These are phyloP conservation scores for Mythimna ferrago DNA, from an alignment of 2,888 invertebrate species.

Conservation along the genomic window DNA sequence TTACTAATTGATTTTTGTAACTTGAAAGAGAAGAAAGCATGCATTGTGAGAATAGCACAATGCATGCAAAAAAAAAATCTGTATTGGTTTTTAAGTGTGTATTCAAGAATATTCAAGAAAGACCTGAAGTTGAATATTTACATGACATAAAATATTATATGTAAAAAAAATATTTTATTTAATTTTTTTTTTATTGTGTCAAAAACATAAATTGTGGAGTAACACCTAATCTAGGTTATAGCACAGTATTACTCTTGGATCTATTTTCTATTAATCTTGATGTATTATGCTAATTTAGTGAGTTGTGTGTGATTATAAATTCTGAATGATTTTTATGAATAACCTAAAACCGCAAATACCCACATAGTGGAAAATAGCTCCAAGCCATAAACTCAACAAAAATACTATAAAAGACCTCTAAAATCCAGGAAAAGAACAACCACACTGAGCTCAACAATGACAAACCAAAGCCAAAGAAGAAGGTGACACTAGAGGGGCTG, in stretches of 20 bases:
- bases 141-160: too few relatives aligned
- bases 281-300: not conserved
- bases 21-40: not conserved
- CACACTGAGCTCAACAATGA: slow-evolving; percentile 66
- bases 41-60: too few relatives aligned
- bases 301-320: not conserved
- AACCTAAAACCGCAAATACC: not conserved
- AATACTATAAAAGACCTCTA: slow-evolving; percentile 58
- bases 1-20: not conserved
- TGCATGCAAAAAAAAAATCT: too few relatives aligned
- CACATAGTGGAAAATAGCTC: slow-evolving; percentile 1
- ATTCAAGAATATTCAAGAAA: not conserved
- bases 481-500: slow-evolving; percentile 88
- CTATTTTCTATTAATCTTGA: not conserved
- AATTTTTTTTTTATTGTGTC: too few relatives aligned
- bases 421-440: slow-evolving; percentile 73
- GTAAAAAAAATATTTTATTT: too few relatives aligned
- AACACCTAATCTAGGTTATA: not conserved
- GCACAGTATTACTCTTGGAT: not conserved
- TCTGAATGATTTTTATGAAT: not conserved
- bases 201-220: not conserved
- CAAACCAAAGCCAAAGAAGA: slow-evolving; percentile 79
- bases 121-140: too few relatives aligned
- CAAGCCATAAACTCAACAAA: not conserved
- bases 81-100: too few relatives aligned